Evolutionary conservation across 2,113 vertebrate species (phyloP).

Genomic region (Hypanus sabinus): DNA sequence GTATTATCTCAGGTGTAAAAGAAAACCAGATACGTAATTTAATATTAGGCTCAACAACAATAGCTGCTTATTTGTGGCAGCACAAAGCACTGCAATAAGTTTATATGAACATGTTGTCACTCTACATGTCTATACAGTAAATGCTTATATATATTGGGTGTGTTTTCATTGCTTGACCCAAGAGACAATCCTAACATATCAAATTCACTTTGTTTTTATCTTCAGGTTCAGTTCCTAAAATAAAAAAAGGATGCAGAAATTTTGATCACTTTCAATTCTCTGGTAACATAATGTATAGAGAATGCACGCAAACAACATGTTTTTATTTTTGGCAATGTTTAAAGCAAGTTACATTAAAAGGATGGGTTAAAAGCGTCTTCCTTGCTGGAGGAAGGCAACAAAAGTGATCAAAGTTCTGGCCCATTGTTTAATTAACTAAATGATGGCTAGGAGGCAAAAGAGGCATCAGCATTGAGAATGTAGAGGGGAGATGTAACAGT

Average conservation of each 20-base stretch:
- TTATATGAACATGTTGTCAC: not conserved
- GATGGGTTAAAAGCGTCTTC: not conserved
- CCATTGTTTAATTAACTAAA: no score
- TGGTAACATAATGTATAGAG: not conserved
- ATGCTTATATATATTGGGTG: not conserved
- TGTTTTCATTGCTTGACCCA: not conserved
- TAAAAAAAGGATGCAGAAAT: not conserved
- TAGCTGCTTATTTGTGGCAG: not conserved
- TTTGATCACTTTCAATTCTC: not conserved
- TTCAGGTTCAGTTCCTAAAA: not conserved
- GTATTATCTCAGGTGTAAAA: not conserved
- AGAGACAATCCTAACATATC: not conserved
- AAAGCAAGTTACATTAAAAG: not conserved
- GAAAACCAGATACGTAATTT: not conserved
- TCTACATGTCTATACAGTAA: not conserved
- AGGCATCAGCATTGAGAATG: no score
- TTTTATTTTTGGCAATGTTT: not conserved
- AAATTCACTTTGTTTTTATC: not conserved
- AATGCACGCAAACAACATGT: not conserved
- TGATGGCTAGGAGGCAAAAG: no score
- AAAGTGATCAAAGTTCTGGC: not conserved
- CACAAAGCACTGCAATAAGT: not conserved
- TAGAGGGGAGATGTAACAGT: no score
- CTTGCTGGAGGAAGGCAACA: not conserved
- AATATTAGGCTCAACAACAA: not conserved